Base-by-base conservation (phyloP, 2,113 vertebrate genomes). In the Pionites leucogaster region DNA sequence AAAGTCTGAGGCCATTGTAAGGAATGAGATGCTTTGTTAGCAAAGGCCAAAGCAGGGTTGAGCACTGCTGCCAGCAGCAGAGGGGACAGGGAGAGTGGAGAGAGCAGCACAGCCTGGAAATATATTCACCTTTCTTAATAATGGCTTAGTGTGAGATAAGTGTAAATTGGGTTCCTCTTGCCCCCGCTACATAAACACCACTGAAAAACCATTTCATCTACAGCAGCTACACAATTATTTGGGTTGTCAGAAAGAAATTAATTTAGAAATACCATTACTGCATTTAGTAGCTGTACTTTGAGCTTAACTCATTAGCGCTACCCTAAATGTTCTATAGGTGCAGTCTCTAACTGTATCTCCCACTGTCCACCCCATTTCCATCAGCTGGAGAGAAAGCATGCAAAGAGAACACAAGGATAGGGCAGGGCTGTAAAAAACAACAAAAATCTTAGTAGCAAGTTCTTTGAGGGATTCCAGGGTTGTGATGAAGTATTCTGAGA, bases 121-220 rank as follows among this genome's bases (percentile, higher is more conserved):
- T 22, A 62, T 52, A 37, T 27, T 53, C 74, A 31, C 18, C 14
- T 47, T 17, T 28, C 63, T 57, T 44, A 49, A 35, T 41, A 59
- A 79, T 1, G 3, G 5, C 35, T 82, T 13, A 1, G 24, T 8
- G 50, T 8, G 37, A 60, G 64, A 1, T 3, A 42, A 44, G 49
- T 17, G n/a, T 27, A 27, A 67, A 79, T 5, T 60, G 42, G 12
- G 35, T 13, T 55, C 52, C n/a, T 82, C 53, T 59, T 52, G 35
- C 15, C 16, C 16, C 83, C 74, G 5, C 18, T 44, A 39, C 0
- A 0, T 28, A 7, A 47, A 60, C 33, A 42, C 42, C 31, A 4
- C 35, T 24, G 29, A 74, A 59, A 79, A 5, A 3, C 16, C 29
- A 22, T 22, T 80, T 39, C 6, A 52, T 19, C 67, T 79, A 19